A percentile compares a stretch with the other conserved stretches of the same genome.
phyloP scores from a whole-genome alignment of 2,888 invertebrate species.

The Ochropacha duplaris region DNA sequence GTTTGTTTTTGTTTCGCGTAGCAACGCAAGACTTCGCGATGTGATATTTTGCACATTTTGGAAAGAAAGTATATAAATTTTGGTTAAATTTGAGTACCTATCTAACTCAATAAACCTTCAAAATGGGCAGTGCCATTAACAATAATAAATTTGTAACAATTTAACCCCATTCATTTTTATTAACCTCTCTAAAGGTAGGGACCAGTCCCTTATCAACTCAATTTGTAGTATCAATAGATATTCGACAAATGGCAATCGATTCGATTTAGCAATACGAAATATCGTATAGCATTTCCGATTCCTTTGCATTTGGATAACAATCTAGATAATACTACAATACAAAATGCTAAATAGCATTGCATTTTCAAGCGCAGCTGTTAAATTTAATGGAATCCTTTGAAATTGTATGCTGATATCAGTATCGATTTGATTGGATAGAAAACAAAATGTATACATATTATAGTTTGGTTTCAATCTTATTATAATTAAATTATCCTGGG shows the following conservation, averaged over 20 bases:
- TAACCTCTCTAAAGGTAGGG: background rate
- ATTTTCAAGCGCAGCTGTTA: background rate
- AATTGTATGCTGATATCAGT: background rate
- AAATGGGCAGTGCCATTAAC: background rate
- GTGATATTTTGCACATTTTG: too few species aligned
- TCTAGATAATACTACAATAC: background rate
- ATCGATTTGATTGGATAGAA: background rate
- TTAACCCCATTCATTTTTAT: conserved; percentile 3
- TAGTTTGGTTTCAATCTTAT: background rate
- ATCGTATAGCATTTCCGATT: conserved; percentile 3
- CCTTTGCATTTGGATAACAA: conserved; percentile 3
- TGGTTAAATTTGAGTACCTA: background rate
- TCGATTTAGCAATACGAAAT: conserved; percentile 1
- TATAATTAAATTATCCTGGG: too few species aligned
- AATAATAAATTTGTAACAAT: background rate
- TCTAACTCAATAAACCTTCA: background rate
- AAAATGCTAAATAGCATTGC: background rate
- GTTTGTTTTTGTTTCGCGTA: too few species aligned
- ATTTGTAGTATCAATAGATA: conserved; percentile 3
- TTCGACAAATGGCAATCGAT: background rate
- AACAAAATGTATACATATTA: background rate
- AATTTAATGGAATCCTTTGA: background rate
- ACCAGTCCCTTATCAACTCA: background rate
- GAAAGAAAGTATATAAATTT: too few species aligned
- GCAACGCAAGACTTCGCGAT: too few species aligned